Evolutionary conservation across 2,113 vertebrate genomes (phyloP).

Genomic region (Nansenia antarctica): DNA sequence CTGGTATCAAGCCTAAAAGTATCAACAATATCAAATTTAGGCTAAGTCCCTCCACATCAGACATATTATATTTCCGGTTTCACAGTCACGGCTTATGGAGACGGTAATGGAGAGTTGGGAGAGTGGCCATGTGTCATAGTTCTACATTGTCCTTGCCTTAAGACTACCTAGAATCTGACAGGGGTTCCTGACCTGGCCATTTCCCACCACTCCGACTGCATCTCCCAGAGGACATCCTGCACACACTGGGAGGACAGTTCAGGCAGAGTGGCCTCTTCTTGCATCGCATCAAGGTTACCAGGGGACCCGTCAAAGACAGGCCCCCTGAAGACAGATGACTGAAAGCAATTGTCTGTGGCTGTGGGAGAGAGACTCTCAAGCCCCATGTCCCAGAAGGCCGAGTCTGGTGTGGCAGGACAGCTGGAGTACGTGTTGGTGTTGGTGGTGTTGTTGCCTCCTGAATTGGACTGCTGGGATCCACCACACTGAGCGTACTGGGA

Average conservation of each 20-base stretch:
- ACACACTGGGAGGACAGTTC: slow-evolving; percentile 42
- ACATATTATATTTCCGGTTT: no score
- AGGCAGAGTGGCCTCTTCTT: slow-evolving; percentile 26
- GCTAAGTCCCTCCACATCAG: no score
- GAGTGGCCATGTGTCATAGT: no score
- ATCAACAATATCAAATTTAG: no score
- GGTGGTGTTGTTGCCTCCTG: slow-evolving; percentile 8
- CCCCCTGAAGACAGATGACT: neutral
- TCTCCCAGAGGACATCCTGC: slow-evolving; percentile 44
- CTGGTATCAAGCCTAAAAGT: no score
- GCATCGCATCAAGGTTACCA: neutral
- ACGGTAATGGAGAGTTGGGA: no score
- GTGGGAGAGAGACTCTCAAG: slow-evolving; percentile 25
- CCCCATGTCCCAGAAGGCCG: slow-evolving; percentile 47
- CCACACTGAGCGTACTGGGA: slow-evolving; percentile 40
- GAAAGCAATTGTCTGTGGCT: neutral
- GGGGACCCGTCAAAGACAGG: neutral
- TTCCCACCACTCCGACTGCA: slow-evolving; percentile 45
- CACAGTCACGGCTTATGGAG: no score
- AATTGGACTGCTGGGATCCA: slow-evolving; percentile 3
- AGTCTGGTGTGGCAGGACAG: slow-evolving; percentile 42
- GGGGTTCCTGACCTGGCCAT: neutral
- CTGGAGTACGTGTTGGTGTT: slow-evolving; percentile 11
- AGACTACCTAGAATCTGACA: slow-evolving; percentile 9
- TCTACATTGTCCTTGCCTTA: no score